Percentiles rank a stretch among this genome's conserved stretches.
phyloP scores from a whole-genome alignment of 2,797 vertebrate genomes.

The Avahi laniger region DNA sequence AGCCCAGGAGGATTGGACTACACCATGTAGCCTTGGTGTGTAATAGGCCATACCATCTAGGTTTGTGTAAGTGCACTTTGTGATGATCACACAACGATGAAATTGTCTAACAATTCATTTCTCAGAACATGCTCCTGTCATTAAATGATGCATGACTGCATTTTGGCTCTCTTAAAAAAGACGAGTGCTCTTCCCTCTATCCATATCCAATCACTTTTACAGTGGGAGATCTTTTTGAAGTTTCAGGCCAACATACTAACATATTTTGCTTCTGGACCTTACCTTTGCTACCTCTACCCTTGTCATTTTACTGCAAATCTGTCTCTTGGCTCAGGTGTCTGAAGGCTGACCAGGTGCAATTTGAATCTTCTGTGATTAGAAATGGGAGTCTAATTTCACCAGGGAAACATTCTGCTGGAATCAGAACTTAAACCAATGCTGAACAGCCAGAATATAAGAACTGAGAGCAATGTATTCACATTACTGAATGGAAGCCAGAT shows the following conservation, averaged over 20 bases:
- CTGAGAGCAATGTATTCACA: background rate
- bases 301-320: background rate
- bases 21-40: background rate
- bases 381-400: slow-evolving; percentile 46
- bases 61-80: background rate
- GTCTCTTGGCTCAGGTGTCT: slow-evolving; percentile 26
- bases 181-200: background rate
- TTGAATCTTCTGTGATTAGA: slow-evolving; percentile 2
- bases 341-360: slow-evolving; percentile 43
- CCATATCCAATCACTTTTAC: background rate
- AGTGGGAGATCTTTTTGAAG: background rate
- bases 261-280: background rate
- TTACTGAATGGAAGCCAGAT: background rate
- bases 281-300: background rate
- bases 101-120: background rate
- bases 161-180: background rate
- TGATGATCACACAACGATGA: background rate
- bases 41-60: background rate
- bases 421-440: slow-evolving; percentile 42
- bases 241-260: background rate
- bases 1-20: background rate
- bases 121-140: background rate
- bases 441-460: slow-evolving; percentile 44
- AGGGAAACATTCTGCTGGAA: background rate
- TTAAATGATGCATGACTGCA: background rate